Percentiles rank a stretch among this genome's conserved stretches.
These are phyloP conservation scores for Tipula vernalis DNA, from an alignment of 2,888 invertebrate species.

Conservation along the genomic window DNA sequence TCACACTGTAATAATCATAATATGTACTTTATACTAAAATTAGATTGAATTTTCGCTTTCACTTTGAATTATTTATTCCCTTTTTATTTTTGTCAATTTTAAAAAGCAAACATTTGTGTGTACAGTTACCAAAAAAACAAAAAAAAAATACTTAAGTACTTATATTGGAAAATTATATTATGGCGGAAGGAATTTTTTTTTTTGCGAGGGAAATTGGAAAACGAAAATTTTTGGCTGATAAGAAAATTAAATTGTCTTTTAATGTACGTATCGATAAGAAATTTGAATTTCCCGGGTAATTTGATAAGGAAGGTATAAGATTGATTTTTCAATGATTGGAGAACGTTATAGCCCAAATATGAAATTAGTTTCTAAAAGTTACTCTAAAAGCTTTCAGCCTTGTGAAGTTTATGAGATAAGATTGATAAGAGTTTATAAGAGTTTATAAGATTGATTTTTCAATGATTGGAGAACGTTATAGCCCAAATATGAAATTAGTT, in stretches of 20 bases:
- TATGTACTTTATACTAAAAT: not conserved
- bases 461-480: no score
- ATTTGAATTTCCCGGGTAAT: no score
- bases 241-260: not conserved
- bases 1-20: not conserved
- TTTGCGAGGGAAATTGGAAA: not conserved
- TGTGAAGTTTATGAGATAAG: no score
- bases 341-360: no score
- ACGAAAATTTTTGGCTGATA: not conserved
- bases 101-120: not conserved
- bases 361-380: no score
- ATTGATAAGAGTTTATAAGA: no score
- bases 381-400: no score
- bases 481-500: no score
- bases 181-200: not conserved
- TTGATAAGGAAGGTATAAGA: no score
- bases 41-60: not conserved
- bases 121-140: not conserved
- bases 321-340: no score
- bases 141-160: not conserved
- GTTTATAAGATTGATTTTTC: no score
- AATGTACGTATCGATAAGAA: not conserved
- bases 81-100: not conserved
- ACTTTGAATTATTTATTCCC: not conserved
- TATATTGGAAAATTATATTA: not conserved